phyloP scores from a whole-genome alignment of 2,113 vertebrate species.

The Percopsis transmontana region DNA sequence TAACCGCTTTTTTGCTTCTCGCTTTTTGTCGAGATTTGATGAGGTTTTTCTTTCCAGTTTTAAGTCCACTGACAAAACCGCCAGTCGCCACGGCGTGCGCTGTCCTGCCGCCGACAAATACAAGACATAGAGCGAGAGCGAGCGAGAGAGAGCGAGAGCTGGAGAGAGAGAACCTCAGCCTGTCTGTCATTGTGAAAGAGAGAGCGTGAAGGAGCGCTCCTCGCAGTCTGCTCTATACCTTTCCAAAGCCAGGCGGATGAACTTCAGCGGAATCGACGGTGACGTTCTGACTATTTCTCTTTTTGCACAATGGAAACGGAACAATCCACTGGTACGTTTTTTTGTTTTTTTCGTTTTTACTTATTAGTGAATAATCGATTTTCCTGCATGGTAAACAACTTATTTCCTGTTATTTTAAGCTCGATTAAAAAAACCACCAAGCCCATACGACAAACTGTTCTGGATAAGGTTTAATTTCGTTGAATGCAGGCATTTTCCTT shows the following conservation, averaged over 20 bases:
- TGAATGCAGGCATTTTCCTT: constrained; percentile 58
- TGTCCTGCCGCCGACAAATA: neutral
- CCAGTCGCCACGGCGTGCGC: neutral
- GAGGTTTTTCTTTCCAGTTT: constrained; percentile 6
- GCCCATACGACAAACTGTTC: constrained; percentile 37
- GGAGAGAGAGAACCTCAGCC: constrained; percentile 17
- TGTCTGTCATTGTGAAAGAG: constrained; percentile 49
- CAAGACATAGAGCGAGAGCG: constrained; percentile 26
- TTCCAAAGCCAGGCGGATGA: constrained; percentile 45
- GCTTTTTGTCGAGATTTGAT: neutral
- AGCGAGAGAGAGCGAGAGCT: constrained; percentile 33
- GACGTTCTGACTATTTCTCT: constrained; percentile 35
- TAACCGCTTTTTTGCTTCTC: constrained; percentile 24
- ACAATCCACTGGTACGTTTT: constrained; percentile 39
- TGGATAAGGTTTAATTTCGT: constrained; percentile 34
- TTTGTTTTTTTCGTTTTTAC: neutral
- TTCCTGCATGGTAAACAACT: constrained; percentile 37
- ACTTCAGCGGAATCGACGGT: constrained; percentile 36
- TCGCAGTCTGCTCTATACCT: constrained; percentile 43
- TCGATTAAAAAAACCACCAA: constrained; percentile 36
- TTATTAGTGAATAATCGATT: neutral
- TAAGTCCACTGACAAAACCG: neutral
- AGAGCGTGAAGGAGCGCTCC: constrained; percentile 36
- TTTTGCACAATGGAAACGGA: constrained; percentile 58
- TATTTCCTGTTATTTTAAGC: constrained; percentile 26